Conservation (phyloP, 2,797 vertebrate genomes). For the Mareca penelope region DNA sequence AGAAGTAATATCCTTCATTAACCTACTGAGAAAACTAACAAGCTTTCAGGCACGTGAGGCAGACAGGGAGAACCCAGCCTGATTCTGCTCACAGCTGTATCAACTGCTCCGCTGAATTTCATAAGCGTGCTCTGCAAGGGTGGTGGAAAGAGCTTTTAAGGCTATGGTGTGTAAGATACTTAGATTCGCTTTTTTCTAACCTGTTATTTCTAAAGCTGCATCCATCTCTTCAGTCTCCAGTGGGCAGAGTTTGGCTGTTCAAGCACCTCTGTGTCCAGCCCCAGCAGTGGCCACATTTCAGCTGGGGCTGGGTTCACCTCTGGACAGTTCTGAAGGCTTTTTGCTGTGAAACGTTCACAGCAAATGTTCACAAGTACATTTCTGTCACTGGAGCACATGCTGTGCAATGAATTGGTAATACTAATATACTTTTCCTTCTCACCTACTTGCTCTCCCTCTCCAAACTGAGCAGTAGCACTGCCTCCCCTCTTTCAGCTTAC, state of each 20-base stretch:
- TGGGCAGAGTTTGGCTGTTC: not conserved
- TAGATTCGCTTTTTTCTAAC: rapidly evolving
- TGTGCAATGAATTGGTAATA: not conserved
- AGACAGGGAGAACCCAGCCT: not conserved
- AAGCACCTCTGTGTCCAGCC: not conserved
- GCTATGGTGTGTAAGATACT: not conserved
- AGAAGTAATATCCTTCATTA: not conserved
- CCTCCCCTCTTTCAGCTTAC: not conserved
- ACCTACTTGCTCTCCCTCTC: not conserved
- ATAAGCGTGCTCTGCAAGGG: too few relatives aligned
- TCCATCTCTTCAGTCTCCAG: not conserved
- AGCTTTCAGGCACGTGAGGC: not conserved
- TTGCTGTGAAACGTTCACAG: not conserved
- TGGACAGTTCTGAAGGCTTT: not conserved
- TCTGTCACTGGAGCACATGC: not conserved
- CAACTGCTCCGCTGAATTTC: not conserved
- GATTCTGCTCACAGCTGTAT: not conserved
- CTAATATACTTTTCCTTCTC: not conserved
- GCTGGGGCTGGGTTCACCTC: not conserved
- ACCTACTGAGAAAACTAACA: not conserved
- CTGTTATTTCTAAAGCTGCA: not conserved
- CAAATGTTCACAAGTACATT: not conserved
- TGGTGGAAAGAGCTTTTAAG: not conserved
- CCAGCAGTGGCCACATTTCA: rapidly evolving
- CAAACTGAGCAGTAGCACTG: not conserved